Base-by-base conservation (phyloP, 2,113 vertebrate species). In the Saccopteryx leptura region DNA sequence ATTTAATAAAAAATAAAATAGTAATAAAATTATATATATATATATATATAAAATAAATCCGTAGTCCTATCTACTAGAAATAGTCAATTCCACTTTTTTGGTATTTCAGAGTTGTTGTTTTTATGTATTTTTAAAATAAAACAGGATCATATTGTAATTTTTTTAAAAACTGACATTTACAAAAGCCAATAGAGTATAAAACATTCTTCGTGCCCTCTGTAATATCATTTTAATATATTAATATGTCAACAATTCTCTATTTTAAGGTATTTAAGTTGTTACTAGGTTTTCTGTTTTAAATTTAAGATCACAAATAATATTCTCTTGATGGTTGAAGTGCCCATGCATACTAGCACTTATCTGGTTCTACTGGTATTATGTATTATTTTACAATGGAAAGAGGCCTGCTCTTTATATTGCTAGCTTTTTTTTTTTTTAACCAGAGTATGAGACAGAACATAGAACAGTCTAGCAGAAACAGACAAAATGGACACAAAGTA, bases 111-210 rank as follows among this genome's bases (percentile, higher is more conserved):
- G 19, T 65, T 92, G 10, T 58, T 24, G 2, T 18, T 63, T 84
- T 33, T 76, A 28, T 76, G 2, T 72, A 79, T 69, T 91, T 93
- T 85, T 31, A 76, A 92, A 88, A 74, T 52, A 81, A 91, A 86
- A 85, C 4, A 72, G 15, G 66, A 71, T 71, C 18, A 90, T 50
- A 39, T 9, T 75, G 10, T 63, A 23, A 61, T 65, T 79, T 75
- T 96, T 96, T 65, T 1, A 52, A 58, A 65, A 79, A 39, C 1
- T 66, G 84, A 65, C 2, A 54, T 75, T 68, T 93, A 80, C 3
- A 96, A 95, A 63, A 91, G 79, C 26, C 69, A 89, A 23, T 52
- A 61, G 28, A 28, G 75, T 88, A 0, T n/a, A 68, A 90, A 92
- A 80, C 23, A 84, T 19, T 58, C 91, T 80, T 95, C 2, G 74